Evolutionary conservation across 92 coral and sea anemone species (phyloP).

Genomic region (Heliopora coerulea): DNA sequence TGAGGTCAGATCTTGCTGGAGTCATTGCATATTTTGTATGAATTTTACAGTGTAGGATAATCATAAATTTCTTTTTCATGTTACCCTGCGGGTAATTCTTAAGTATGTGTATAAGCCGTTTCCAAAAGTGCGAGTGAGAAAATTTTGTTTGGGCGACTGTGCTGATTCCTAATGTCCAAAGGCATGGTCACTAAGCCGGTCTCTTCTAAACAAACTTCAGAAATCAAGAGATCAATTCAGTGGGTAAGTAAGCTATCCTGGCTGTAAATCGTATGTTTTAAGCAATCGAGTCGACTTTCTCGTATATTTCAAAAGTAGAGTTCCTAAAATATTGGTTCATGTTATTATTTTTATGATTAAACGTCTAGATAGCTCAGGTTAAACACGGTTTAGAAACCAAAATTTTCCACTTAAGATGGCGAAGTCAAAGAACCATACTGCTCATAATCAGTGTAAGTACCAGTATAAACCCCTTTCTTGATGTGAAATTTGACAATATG

Average conservation of each 20-base stretch:
- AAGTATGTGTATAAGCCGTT: too few species aligned
- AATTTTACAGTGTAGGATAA: too few species aligned
- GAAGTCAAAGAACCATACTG: conserved; percentile 98
- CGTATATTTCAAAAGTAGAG: not conserved
- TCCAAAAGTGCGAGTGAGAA: not conserved
- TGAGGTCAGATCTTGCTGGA: too few species aligned
- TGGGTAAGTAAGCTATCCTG: conserved; percentile 3
- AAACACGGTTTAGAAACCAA: conserved; percentile 9
- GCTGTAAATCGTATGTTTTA: not conserved
- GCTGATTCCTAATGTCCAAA: not conserved
- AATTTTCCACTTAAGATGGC: conserved; percentile 66
- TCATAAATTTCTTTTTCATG: too few species aligned
- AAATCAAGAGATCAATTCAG: not conserved
- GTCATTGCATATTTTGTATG: too few species aligned
- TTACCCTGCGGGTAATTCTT: too few species aligned
- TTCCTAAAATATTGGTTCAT: not conserved
- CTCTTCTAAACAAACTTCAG: conserved; percentile 39
- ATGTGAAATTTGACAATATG: too few species aligned
- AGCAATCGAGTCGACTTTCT: not conserved
- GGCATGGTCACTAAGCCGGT: conserved; percentile 37
- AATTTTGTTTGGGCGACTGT: conserved; percentile 11
- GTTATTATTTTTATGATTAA: conserved; percentile 6
- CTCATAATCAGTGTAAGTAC: conserved; percentile 86
- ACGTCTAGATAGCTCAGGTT: conserved; percentile 1
- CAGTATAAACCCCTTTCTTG: too few species aligned